Evolutionary conservation across 1,140 invertebrate species (phyloP).

Genomic region (Tigriopus japonicus): DNA sequence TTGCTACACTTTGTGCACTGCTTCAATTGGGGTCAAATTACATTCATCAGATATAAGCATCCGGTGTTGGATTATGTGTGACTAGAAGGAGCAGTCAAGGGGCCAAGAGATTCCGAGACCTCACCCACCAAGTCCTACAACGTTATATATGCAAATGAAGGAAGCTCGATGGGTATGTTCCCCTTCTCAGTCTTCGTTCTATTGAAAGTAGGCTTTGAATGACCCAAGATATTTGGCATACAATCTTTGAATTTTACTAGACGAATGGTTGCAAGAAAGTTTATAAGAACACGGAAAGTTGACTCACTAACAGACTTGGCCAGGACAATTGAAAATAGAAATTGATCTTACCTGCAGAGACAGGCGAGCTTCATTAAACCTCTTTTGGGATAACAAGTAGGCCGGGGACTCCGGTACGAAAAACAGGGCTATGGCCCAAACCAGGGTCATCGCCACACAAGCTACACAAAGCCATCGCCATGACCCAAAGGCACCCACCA

Average conservation of each 20-base stretch:
- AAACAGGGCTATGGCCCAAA: conserved; percentile 5
- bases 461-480: conserved; percentile 9
- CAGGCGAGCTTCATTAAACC: background rate
- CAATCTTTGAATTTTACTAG: too few species aligned
- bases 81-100: too few species aligned
- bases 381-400: background rate
- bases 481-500: background rate
- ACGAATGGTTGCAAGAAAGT: background rate
- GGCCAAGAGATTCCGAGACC: too few species aligned
- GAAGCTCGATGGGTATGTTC: too few species aligned
- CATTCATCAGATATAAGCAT: background rate
- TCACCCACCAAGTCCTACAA: too few species aligned
- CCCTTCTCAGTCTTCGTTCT: too few species aligned
- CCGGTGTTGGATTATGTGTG: background rate
- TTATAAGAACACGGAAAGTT: background rate
- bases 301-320: background rate
- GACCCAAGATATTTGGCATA: too few species aligned
- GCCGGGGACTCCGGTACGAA: conserved; percentile 6
- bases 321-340: background rate
- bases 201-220: too few species aligned
- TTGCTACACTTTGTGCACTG: too few species aligned
- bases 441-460: background rate
- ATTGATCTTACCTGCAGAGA: background rate
- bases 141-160: too few species aligned
- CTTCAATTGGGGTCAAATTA: background rate